These are phyloP conservation scores for Tinea trinotella DNA, from an alignment of 2,888 invertebrate genomes.

Conservation along the genomic window DNA sequence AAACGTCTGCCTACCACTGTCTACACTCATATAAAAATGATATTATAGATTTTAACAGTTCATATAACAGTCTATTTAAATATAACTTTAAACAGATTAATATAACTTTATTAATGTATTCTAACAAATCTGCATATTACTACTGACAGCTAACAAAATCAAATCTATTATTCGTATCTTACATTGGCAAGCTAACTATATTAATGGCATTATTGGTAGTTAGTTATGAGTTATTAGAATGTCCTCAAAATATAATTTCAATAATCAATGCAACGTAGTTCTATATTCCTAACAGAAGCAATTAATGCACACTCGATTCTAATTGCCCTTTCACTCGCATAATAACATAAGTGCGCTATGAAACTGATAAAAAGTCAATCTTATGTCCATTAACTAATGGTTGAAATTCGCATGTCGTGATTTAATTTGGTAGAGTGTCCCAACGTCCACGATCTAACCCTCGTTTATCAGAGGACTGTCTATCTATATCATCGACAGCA, in stretches of 20 bases:
- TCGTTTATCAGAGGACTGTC: slow-evolving; percentile 47
- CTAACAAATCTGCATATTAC: no score
- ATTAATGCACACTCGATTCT: slow-evolving; percentile 48
- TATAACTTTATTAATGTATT: no score
- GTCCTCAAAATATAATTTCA: slow-evolving; percentile 12
- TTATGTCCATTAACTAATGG: slow-evolving; percentile 28
- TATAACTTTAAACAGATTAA: no score
- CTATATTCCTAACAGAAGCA: slow-evolving; percentile 41
- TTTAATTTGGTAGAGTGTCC: slow-evolving; percentile 26
- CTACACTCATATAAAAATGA: no score
- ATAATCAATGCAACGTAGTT: slow-evolving; percentile 29
- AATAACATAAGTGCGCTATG: slow-evolving; percentile 29
- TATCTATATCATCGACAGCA: slow-evolving; percentile 43
- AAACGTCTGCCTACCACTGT: no score
- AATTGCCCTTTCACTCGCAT: slow-evolving; percentile 32
- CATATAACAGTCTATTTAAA: no score
- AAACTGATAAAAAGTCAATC: slow-evolving; percentile 33
- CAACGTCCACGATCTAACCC: slow-evolving; percentile 42
- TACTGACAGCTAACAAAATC: no score
- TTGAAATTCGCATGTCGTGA: slow-evolving; percentile 30
- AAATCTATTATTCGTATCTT: no score
- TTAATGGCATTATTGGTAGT: no score
- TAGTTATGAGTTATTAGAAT: not conserved
- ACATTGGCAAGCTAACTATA: no score
- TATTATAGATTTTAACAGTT: no score